Base-by-base conservation (phyloP, 2,888 invertebrate genomes). In the Drosophila sordidula region DNA sequence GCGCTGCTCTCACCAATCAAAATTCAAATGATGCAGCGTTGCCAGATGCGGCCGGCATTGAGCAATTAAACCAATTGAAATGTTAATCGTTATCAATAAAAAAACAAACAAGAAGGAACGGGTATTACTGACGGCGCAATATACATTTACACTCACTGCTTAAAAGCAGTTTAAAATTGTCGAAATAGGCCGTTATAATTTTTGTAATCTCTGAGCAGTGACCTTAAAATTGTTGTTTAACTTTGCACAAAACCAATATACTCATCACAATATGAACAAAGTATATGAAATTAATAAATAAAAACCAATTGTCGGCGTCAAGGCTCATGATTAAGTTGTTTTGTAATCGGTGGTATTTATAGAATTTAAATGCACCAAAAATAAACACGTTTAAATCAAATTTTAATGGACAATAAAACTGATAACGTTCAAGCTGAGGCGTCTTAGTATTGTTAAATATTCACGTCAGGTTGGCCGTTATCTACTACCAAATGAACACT, bases 21-120 rank as follows among this genome's bases (percentile, higher is more conserved):
- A 46, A 45, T 51, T 47, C 1, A 56, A 8, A 25, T 25, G 42
- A 12, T 39, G 39, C 29, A 49, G 47, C 14, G 41, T 62, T 62
- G 62, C 42, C 62, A 62, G 34, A 62, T 50, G 34, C n/a, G n/a
- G 42, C 6, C n/a, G 11, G 4, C 63, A 22, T 36, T 49, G 6
- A 8, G 29, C 36, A 63, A 63, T 64, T 65, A 34, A 57, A 45
- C 29, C 50, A 63, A 63, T 54, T 63, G 38, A 36, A 62, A 25
- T 34, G 18, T 29, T 54, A 54, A 54, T 66, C 66, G n/a, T 22
- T 11, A 65, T 69, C 54, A 75, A 57, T 51, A 54, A 52, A 47
- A 47, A 36, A 11, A 29, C 47, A 34, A 16, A 34, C 14, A 34
- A 34, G 22, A 4, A 4, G 11, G 6, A 32, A 11, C 11, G 4